Evolutionary conservation across 2,113 vertebrate genomes (phyloP), one percentile per base, ranked within the genome.

Genomic region (Centrocercus urophasianus): DNA sequence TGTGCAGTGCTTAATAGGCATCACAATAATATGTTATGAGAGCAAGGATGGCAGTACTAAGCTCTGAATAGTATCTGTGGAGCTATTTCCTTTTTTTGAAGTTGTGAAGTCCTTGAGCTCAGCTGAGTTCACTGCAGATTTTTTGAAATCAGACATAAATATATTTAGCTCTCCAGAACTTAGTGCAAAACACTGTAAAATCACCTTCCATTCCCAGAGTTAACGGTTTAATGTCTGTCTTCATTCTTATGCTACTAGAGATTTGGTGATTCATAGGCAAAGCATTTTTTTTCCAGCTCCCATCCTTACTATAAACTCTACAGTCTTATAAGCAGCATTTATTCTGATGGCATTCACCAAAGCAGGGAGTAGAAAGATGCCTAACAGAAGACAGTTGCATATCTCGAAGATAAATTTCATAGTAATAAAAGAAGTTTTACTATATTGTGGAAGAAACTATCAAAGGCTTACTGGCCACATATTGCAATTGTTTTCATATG

Each of bases 91-190:
- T 91, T 87, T 72, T 59, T 56, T 56, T 54, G 30, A 65, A 74
- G 71, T 11, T 10, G 12, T 22, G 43, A 40, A 54, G 34, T 43
- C 19, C 21, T 91, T 88, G 38, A 56, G 34, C 14, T n/a, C 63
- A 50, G 65, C 32, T 79, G 27, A 87, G 66, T 61, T 93, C 48
- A 64, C 32, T 24, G 52, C 6, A 84, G 74, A 67, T 7, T 17
- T 83, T 86, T 89, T 88, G 64, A 88, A 95, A 81, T 38, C 57
- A 69, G 47, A 42, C 73, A 42, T 73, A 86, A 93, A 79, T 48
- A 70, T 42, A 61, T 50, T 89, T 69, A 87, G 57, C 34, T 87
- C 74, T 76, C 19, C 21, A 64, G 65, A 83, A 47, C 45, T 63
- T 85, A 93, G 42, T 34, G 45, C 1, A 7, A 48, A 75, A 67